A percentile compares a stretch with the other conserved stretches of the same genome.
phyloP scores from a whole-genome alignment of 2,888 invertebrate species.

The Saturnia pavonia region DNA sequence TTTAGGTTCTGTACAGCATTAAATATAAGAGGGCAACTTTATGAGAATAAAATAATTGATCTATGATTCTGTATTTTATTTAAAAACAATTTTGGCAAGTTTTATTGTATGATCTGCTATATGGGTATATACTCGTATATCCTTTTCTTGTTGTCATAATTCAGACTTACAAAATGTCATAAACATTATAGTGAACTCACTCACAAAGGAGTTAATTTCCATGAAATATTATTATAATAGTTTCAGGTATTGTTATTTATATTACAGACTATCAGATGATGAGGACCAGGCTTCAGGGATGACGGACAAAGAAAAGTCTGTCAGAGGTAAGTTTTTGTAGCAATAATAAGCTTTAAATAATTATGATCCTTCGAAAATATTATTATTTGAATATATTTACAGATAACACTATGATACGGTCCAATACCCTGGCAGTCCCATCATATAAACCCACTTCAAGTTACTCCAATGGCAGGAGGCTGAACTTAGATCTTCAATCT shows the following conservation, averaged over 20 bases:
- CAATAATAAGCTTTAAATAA: background rate
- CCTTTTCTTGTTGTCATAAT: too few relatives aligned
- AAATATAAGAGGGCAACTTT: too few relatives aligned
- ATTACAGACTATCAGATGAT: constrained; percentile 74
- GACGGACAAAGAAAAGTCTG: constrained; percentile 75
- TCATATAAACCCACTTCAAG: constrained; percentile 72
- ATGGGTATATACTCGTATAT: too few relatives aligned
- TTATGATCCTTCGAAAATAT: constrained; percentile 6
- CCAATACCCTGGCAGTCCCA: constrained; percentile 77
- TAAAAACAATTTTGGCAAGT: too few relatives aligned
- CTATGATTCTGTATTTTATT: background rate
- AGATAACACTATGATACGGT: constrained; percentile 79
- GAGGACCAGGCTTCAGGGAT: constrained; percentile 78
- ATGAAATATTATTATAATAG: background rate
- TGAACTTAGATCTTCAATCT: constrained; percentile 68
- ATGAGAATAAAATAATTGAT: too few relatives aligned
- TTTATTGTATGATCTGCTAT: too few relatives aligned
- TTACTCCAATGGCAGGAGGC: constrained; percentile 60
- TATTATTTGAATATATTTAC: constrained; percentile 35
- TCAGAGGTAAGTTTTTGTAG: constrained; percentile 51
- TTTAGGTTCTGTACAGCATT: too few relatives aligned
- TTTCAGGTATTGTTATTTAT: background rate
- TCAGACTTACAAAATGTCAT: too few relatives aligned
- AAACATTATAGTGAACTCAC: background rate
- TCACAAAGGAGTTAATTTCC: background rate